Percentiles rank a stretch among this genome's conserved stretches.
Conservation (phyloP, 1,140 invertebrate species). For the Drosophila sechellia region DNA sequence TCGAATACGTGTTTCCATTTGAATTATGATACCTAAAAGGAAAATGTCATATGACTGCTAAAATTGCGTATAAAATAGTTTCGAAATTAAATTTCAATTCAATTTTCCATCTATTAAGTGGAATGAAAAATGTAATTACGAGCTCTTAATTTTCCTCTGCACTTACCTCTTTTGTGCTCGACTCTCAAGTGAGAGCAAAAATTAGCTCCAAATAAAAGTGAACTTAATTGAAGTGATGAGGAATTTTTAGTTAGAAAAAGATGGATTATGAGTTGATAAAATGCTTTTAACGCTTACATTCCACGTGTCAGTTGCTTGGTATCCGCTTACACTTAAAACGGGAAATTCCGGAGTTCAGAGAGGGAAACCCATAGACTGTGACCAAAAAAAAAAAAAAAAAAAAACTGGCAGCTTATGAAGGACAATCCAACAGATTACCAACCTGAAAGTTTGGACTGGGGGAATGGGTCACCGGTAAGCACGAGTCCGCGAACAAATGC, state of each 20-base stretch:
- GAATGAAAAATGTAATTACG: not conserved
- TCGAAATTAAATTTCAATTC: not conserved
- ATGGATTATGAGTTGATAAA: conserved; percentile 34
- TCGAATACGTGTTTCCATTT: too few relatives aligned
- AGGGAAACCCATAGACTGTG: not conserved
- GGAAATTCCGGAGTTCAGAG: not conserved
- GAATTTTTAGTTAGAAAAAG: conserved; percentile 9
- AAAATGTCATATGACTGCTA: too few relatives aligned
- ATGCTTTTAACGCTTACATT: conserved; percentile 37
- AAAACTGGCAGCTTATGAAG: conserved; percentile 19
- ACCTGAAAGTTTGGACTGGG: conserved; percentile 31
- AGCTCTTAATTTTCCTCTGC: not conserved
- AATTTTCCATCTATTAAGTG: too few relatives aligned
- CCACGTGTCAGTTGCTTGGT: conserved; percentile 34
- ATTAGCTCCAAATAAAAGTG: conserved; percentile 8
- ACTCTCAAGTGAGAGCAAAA: conserved; percentile 4
- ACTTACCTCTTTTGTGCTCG: not conserved
- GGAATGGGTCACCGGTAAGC: conserved; percentile 16
- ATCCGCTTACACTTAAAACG: conserved; percentile 36
- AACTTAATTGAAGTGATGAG: conserved; percentile 13
- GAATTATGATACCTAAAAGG: too few relatives aligned
- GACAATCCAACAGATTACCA: conserved; percentile 44
- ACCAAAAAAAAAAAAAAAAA: conserved; percentile 4
- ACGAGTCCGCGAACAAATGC: conserved; percentile 46
- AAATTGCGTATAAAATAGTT: not conserved